phyloP scores from a whole-genome alignment of 2,888 invertebrate genomes.

The Leptinotarsa peninsularis region DNA sequence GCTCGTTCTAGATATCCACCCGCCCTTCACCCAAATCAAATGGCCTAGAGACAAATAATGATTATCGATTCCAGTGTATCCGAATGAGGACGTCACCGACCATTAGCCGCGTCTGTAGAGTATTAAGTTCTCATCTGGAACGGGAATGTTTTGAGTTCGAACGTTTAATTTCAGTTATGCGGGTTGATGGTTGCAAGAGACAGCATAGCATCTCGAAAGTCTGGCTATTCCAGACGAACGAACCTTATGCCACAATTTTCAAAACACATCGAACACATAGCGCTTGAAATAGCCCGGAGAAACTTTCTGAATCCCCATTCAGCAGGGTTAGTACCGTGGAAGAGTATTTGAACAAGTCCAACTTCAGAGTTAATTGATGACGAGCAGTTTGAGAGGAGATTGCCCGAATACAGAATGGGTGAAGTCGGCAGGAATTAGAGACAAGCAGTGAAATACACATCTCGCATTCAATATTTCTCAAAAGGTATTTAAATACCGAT shows the following conservation, averaged over 20 bases:
- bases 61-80: conserved; percentile 13
- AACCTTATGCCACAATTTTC: conserved; percentile 4
- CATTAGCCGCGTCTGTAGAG: conserved; percentile 8
- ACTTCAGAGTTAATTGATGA: background rate
- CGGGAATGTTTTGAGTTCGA: conserved; percentile 9
- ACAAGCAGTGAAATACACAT: too few species aligned
- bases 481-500: too few species aligned
- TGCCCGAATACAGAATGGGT: background rate
- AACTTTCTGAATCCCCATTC: background rate
- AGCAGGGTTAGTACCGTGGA: background rate
- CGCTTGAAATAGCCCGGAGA: background rate
- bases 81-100: conserved; percentile 8
- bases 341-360: background rate
- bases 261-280: conserved; percentile 4
- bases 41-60: conserved; percentile 7
- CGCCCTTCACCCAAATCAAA: conserved; percentile 1
- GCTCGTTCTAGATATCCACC: background rate
- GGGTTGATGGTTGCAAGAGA: conserved; percentile 4
- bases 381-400: background rate
- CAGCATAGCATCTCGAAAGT: background rate
- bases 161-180: conserved; percentile 10
- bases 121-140: conserved; percentile 9
- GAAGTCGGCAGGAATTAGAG: background rate
- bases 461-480: too few species aligned
- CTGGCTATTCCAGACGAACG: background rate